These are phyloP conservation scores for Silurus glanis DNA, from an alignment of 2,113 vertebrate genomes.

Conservation along the genomic window DNA sequence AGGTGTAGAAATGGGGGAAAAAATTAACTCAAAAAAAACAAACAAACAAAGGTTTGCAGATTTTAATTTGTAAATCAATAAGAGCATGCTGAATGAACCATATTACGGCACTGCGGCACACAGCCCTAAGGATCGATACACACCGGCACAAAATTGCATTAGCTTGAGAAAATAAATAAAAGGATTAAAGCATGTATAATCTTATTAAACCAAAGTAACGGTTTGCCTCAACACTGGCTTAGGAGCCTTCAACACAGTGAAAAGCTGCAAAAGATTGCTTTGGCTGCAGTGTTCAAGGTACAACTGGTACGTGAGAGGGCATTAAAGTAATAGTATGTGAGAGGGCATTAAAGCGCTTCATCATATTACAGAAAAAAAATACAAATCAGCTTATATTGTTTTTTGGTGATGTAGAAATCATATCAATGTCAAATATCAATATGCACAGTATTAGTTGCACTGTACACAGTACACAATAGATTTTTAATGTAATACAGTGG, in stretches of 20 bases:
- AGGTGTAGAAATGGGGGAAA: slow-evolving; percentile 4
- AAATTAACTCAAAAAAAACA: slow-evolving; percentile 35
- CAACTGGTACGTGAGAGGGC: not conserved
- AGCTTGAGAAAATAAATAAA: slow-evolving; percentile 61
- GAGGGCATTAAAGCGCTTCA: slow-evolving; percentile 25
- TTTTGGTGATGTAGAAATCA: not conserved
- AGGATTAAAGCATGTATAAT: slow-evolving; percentile 61
- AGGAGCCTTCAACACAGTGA: slow-evolving; percentile 44
- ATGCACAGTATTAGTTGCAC: too few species aligned
- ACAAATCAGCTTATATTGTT: not conserved
- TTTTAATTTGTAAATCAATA: slow-evolving; percentile 58
- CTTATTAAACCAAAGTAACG: slow-evolving; percentile 55
- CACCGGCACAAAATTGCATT: slow-evolving; percentile 59
- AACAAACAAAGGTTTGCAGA: slow-evolving; percentile 18
- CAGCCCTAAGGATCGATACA: slow-evolving; percentile 58
- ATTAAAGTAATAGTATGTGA: slow-evolving; percentile 28
- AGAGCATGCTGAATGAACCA: slow-evolving; percentile 48
- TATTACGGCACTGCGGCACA: slow-evolving; percentile 49
- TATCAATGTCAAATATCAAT: not conserved
- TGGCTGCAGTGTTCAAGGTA: slow-evolving; percentile 18
- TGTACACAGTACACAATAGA: too few species aligned
- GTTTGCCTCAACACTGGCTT: slow-evolving; percentile 55
- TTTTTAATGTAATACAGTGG: too few species aligned
- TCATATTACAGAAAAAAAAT: slow-evolving; percentile 4
- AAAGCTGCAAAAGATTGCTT: slow-evolving; percentile 8